These are phyloP conservation scores for Noctua comes DNA, from an alignment of 2,888 invertebrate species.

Conservation along the genomic window DNA sequence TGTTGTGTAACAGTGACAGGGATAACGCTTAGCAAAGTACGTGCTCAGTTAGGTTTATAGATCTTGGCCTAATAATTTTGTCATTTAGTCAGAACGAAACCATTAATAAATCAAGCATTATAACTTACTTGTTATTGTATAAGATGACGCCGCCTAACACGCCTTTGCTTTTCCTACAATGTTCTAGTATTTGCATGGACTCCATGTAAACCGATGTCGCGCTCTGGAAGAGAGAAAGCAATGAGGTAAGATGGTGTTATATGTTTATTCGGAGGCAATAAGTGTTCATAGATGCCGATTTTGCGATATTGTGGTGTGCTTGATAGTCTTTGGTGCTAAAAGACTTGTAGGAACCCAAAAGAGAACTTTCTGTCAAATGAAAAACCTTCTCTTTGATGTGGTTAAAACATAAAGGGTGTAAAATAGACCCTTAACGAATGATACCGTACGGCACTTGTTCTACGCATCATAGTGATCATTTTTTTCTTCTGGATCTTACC, in stretches of 20 bases:
- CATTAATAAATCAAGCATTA: background rate
- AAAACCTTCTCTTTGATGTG: background rate
- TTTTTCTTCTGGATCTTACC: too few relatives aligned
- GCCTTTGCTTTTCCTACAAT: conserved; percentile 94
- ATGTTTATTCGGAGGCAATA: background rate
- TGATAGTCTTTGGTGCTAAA: background rate
- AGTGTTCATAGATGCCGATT: background rate
- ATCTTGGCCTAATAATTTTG: background rate
- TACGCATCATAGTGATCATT: too few relatives aligned
- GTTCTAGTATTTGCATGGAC: conserved; percentile 96
- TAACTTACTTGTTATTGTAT: conserved; percentile 95
- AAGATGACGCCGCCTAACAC: conserved; percentile 96
- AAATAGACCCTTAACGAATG: too few relatives aligned
- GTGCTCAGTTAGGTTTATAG: too few relatives aligned
- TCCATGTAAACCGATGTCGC: conserved; percentile 96
- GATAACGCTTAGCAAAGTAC: too few relatives aligned
- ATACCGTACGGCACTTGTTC: too few relatives aligned
- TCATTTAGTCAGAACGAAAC: background rate
- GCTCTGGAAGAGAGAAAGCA: conserved; percentile 90
- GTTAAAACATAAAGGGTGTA: background rate
- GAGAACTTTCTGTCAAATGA: background rate
- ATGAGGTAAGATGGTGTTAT: background rate
- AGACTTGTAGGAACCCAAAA: background rate
- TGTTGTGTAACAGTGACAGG: too few relatives aligned
- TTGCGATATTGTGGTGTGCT: background rate